Base-by-base conservation (phyloP, 2,888 invertebrate genomes). In the Pemphredon lugubris region DNA sequence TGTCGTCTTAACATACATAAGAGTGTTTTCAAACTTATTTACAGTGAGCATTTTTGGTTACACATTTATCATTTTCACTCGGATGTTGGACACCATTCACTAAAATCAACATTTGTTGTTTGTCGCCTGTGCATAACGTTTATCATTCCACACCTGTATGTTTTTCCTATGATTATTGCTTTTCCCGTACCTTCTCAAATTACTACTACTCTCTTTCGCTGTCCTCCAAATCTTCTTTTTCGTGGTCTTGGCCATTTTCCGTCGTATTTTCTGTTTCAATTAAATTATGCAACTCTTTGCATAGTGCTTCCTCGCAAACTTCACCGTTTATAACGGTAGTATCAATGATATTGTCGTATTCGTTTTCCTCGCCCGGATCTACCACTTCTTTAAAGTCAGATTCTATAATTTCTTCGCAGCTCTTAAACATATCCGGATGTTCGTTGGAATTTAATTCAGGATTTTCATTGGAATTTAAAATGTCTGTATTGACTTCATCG, bases 401-500 rank as follows among this genome's bases (percentile, higher is more conserved):
- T 54, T 81, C 88, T 34, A 81, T 77, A 16, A 88, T 87, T 53
- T 87, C 88, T 53, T 88, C 87, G 42, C 88, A 87, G 51, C 87
- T 88, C 23, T 84, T 86, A 40, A 88, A 88, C 84, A 88, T 85
- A 9, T 88, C 88, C 0, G 85, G 83, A 77, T 87, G 83, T 23
- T 87, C 86, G 2, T 70, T 80, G 0, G 82, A 86, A 47, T 79
- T 83, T 5, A 82, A 9, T 11, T 87, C 88, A 0, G 84, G 84
- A 82, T 87, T 88, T 18, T 88, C 87, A 26, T 87, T 88, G 2
- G 88, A 88, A 67, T 88, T 87, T 5, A 88, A 75, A 39, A 88
- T 88, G 42, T 88, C 88, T 0, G 88, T 88, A 64, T 87, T 87
- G 5, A 88, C 82, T 70, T 88, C 88, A 50, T 88, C 88, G 51